Evolutionary conservation across 2,888 invertebrate species (phyloP), one percentile per base, ranked within the genome.

Genomic region (Agriotes lineatus): DNA sequence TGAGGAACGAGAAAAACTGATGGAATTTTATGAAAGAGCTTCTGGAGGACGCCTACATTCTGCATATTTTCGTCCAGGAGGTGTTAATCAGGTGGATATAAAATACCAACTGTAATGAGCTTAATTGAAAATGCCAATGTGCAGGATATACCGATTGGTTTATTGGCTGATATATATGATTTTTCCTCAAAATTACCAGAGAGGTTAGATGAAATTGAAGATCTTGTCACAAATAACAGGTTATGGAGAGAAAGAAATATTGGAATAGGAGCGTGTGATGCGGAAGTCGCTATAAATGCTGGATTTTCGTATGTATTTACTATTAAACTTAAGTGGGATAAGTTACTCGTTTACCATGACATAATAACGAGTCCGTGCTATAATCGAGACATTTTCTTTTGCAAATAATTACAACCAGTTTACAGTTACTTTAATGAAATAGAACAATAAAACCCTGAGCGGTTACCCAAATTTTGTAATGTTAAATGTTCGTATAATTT

Each of bases 11-110:
- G 95, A 95, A 84, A 95, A 95, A 84, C 83, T 95, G 70, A 91
- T 93, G 84, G 96, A 96, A 82, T 88, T 95, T 74, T 94, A 91
- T 79, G 96, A 96, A 81, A 86, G 95, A 71, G 90, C 91, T 0
- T 93, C 91, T 45, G 96, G 96, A 0, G 91, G 94, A 54, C 88
- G 96, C 39, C 89, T 96, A 87, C 96, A 96, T 81, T 90, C 93
- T 52, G 91, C 90, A 2, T 96, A 96, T 79, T 86, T 94, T 56
- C 86, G 95, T 22, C 93, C 94, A 0, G 96, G 96, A 0, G 96
- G 96, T 18, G 95, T 96, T 0, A 83, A 89, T 30, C 85, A 86
- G 84, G 88, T 87, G 77, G 2, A 7, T 18, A 33, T n/a, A 18
- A 4, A 9, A 18, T 45, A 16, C 3, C 3, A 18, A 18, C 7